Evolutionary conservation across 2,113 vertebrate species (phyloP).

Genomic region (Toxotes jaculatrix): DNA sequence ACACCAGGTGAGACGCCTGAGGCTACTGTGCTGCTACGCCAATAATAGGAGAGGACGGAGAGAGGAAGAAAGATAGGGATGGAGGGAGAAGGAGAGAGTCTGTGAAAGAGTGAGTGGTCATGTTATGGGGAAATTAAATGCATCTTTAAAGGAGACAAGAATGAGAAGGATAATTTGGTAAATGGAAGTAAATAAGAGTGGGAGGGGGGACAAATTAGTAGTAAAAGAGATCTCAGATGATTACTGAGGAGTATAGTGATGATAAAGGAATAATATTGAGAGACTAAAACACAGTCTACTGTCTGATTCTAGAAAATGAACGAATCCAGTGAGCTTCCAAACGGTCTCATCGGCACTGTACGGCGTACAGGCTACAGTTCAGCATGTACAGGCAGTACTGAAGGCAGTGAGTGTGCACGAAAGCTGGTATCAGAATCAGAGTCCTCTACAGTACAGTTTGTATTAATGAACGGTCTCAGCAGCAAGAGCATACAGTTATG

Average conservation of each 20-base stretch:
- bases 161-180: slow-evolving; percentile 39
- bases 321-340: background rate
- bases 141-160: slow-evolving; percentile 32
- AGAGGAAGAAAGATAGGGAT: background rate
- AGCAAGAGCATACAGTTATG: background rate
- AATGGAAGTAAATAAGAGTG: slow-evolving; percentile 16
- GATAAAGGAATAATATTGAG: background rate
- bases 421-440: background rate
- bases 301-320: background rate
- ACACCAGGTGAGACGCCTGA: slow-evolving; percentile 69
- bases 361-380: background rate
- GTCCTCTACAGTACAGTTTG: background rate
- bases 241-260: background rate
- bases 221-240: slow-evolving; percentile 16
- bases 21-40: slow-evolving; percentile 39
- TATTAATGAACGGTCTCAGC: background rate
- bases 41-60: slow-evolving; percentile 46
- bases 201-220: background rate
- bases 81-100: background rate
- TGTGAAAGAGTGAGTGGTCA: slow-evolving; percentile 3
- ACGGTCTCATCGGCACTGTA: background rate
- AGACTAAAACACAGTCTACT: background rate
- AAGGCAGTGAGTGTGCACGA: background rate
- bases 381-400: background rate
- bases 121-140: slow-evolving; percentile 12